Percentiles rank a stretch among this genome's conserved stretches.
Evolutionary conservation across 2,797 vertebrate genomes (phyloP).

Genomic region (Phataginus tricuspis): DNA sequence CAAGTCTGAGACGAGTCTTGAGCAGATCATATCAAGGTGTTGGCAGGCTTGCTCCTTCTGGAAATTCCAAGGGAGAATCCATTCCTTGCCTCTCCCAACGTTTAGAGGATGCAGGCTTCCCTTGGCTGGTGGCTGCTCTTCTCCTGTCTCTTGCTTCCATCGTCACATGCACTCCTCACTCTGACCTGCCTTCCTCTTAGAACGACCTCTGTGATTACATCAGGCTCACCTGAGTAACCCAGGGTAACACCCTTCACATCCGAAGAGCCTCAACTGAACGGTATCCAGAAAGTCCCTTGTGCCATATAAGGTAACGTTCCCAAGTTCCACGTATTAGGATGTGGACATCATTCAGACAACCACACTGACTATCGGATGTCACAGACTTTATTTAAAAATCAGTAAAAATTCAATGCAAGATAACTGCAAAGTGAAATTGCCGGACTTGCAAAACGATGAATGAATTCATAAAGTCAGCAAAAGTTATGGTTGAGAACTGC

Average conservation of each 20-base stretch:
- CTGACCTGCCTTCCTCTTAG: not conserved
- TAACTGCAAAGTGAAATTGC: not conserved
- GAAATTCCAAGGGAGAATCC: not conserved
- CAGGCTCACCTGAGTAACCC: not conserved
- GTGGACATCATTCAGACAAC: not conserved
- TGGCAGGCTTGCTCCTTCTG: not conserved
- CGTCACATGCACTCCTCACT: not conserved
- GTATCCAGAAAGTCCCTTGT: not conserved
- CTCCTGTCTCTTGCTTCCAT: not conserved
- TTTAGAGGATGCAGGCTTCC: not conserved
- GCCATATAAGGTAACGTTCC: not conserved
- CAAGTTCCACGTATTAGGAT: not conserved
- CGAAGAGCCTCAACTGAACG: not conserved
- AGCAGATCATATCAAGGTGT: not conserved
- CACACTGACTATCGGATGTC: not conserved
- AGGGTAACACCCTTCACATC: not conserved
- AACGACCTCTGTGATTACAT: not conserved
- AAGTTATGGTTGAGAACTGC: constrained; percentile 42
- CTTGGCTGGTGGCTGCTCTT: not conserved
- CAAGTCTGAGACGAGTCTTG: not conserved
- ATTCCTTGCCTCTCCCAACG: not conserved
- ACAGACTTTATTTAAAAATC: not conserved
- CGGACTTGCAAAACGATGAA: constrained; percentile 33
- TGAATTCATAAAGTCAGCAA: constrained; percentile 44
- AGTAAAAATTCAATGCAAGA: not conserved